Evolutionary conservation across 2,113 vertebrate species (phyloP).

Genomic region (Pantherophis guttatus): DNA sequence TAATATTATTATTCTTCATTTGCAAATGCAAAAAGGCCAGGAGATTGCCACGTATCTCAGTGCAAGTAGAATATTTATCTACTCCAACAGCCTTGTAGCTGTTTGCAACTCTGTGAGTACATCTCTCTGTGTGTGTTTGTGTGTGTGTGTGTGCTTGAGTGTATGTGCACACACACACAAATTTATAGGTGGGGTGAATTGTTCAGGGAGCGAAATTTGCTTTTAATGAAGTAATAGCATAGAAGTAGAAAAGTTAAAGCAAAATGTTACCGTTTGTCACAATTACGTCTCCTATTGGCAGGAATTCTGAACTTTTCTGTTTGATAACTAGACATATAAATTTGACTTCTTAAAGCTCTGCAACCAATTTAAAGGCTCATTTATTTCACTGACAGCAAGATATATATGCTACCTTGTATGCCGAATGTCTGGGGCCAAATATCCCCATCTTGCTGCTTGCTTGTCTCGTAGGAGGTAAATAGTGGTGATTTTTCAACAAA

Average conservation of each 20-base stretch:
- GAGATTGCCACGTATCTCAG: background rate
- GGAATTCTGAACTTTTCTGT: constrained; percentile 81
- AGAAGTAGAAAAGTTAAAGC: constrained; percentile 71
- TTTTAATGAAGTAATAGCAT: constrained; percentile 62
- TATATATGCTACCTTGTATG: constrained; percentile 74
- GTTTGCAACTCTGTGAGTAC: background rate
- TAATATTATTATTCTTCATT: background rate
- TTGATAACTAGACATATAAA: constrained; percentile 87
- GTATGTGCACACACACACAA: background rate
- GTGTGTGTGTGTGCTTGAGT: background rate
- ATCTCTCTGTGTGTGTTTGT: background rate
- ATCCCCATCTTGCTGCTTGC: constrained; percentile 70
- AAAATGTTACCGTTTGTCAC: constrained; percentile 83
- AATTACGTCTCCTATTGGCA: constrained; percentile 83
- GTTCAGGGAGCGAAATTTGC: background rate
- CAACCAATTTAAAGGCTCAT: constrained; percentile 85
- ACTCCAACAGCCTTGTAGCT: background rate
- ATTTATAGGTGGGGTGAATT: background rate
- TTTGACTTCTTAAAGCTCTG: constrained; percentile 83
- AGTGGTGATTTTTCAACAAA: constrained; percentile 78
- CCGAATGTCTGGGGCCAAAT: constrained; percentile 77
- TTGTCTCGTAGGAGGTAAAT: constrained; percentile 76
- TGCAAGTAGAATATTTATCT: background rate
- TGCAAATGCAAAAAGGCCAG: background rate
- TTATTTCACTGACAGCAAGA: constrained; percentile 83